These are phyloP conservation scores for Ptychodera flava DNA, from an alignment of 35 echinoderm and acorn worm genomes.

Conservation along the genomic window DNA sequence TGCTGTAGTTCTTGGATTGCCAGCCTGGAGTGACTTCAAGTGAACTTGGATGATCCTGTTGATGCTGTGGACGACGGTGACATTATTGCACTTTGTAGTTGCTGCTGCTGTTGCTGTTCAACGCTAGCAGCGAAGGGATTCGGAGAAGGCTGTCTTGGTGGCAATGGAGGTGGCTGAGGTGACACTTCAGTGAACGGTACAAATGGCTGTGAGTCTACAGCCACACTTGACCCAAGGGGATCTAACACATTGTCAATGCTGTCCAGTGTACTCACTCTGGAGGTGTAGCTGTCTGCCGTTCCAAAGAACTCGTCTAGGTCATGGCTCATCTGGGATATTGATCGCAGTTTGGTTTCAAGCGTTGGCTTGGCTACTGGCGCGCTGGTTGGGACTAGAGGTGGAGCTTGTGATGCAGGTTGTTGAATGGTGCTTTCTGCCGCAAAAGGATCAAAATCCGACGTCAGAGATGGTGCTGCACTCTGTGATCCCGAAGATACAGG, in stretches of 20 bases:
- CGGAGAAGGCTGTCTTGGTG: conserved; percentile 66
- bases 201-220: not conserved
- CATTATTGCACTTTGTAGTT: not conserved
- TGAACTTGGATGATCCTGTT: not conserved
- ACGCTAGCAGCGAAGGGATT: conserved; percentile 61
- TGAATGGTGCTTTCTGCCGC: not conserved
- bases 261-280: not conserved
- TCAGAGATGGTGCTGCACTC: not conserved
- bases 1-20: not conserved
- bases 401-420: not conserved
- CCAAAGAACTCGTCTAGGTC: not conserved
- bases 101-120: not conserved
- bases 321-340: not conserved
- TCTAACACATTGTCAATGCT: not conserved
- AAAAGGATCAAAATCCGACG: not conserved
- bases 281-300: not conserved
- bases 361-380: not conserved
- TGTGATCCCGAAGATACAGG: not conserved
- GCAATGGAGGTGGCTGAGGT: conserved; percentile 37
- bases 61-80: not conserved
- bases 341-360: not conserved
- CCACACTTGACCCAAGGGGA: not conserved
- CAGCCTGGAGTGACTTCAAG: not conserved
- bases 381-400: conserved; percentile 7
- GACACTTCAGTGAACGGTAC: not conserved